Base-by-base conservation (phyloP, 2,888 invertebrate species). In the Gisinianus flammeolus region DNA sequence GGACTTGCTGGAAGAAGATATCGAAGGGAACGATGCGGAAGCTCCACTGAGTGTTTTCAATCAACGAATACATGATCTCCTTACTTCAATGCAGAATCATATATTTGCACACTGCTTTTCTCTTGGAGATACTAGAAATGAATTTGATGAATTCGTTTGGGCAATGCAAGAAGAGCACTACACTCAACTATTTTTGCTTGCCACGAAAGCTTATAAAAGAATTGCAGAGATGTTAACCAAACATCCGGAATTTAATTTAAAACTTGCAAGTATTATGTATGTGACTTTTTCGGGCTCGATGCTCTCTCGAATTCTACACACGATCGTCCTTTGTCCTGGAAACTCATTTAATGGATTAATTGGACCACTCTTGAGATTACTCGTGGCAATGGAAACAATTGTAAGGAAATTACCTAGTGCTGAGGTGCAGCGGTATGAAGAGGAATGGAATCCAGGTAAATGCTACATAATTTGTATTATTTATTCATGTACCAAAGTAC, bases 51-150 rank as follows among this genome's bases (percentile, higher is more conserved):
- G 56, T 54, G 28, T 75, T 30, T 72, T 79, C 26, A 75, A 70
- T 28, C 70, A 77, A 64, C 31, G 77, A 10, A 58, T 70, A 19
- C 64, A 70, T 79, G 87, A 88, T 77, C 86, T 91, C 19, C 86
- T 91, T 12, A 88, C 90, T 0, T 89, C 90, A 0, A 86, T 91
- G 33, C 91, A 91, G 4, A 90, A 90, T 85, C 91, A 91, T 85
- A 86, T 91, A 81, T 86, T 91, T 78, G 89, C 90, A 0, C 89
- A 88, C 84, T 89, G 89, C 81, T 86, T 81, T 35, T 82, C 80
- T 62, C 30, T 31, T 26, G 68, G 75, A 16, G 79, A 78, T 44
- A 16, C 71, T 44, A 26, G 64, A 10, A 64, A 56, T 69, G 58
- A 64, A n/a, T 64, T 72, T 22, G 79, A 76, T 33, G 24, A 72